Base-by-base conservation (phyloP, 2,113 vertebrate genomes). In the Amphiprion ocellaris region DNA sequence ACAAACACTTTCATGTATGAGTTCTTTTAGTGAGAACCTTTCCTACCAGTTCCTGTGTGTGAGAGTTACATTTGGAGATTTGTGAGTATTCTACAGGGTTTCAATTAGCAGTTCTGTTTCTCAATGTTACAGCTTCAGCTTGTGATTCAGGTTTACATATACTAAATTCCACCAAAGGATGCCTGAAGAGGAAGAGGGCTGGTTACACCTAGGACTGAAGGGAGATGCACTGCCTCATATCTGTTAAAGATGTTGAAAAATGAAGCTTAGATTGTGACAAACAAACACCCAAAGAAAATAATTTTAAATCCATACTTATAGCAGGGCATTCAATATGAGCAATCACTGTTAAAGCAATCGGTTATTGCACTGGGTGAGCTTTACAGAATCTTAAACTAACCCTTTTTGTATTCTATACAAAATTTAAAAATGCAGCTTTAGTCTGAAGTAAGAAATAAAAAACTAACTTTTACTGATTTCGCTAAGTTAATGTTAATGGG, bases 51-150 rank as follows among this genome's bases (percentile, higher is more conserved):
- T 10, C 1, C 24, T 14, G 49, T n/a, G 15, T 17, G 37, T 4
- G 2, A 24, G 28, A 59, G 41, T 41, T 66, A 39, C 1, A 24
- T 59, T 14, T 2, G 44, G 14, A 21, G 14, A 60, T 56, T 63
- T 62, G 44, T 23, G 23, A 80, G 67, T 66, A 53, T 71, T 49
- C 1, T 53, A 52, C 41, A 28, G 23, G 21, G 41, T 54, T 55
- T 55, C 7, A 55, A 39, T 81, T 77, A 47, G 6, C 24, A 41
- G 4, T 39, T 30, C 5, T 5, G 7, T 72, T 53, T 71, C 16
- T 65, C 23, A 14, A 1, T 37, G n/a, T 63, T 10, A 47, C 33
- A 53, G 24, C 17, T 46, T 39, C 23, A 21, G 0, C 46, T 56
- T 54, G 14, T 75, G 21, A 50, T 55, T 54, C 4, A 11, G 49